These are phyloP conservation scores for Apamea crenata DNA, from an alignment of 2,888 invertebrate genomes.

Conservation along the genomic window DNA sequence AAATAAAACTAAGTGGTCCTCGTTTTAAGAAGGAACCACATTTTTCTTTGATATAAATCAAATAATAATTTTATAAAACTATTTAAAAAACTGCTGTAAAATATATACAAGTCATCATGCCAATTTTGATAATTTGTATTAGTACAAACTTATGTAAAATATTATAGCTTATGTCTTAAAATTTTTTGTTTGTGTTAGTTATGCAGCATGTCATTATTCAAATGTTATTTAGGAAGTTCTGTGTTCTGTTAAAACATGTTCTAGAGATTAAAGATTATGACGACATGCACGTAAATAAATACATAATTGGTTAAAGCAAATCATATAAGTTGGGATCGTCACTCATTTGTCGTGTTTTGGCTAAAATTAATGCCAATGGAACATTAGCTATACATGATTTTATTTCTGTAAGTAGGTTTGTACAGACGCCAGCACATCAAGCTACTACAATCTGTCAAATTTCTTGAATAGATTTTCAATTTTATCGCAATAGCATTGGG, in stretches of 20 bases:
- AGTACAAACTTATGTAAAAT: conserved; percentile 28
- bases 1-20: not conserved
- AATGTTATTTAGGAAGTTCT: conserved; percentile 20
- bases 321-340: conserved; percentile 3
- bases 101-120: conserved; percentile 51
- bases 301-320: conserved; percentile 20
- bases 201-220: conserved; percentile 38
- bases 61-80: conserved; percentile 12
- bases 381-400: not conserved
- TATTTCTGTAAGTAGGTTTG: no score
- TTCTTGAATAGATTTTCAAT: no score
- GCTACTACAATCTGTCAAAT: no score
- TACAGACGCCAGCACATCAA: no score
- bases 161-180: conserved; percentile 17
- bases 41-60: conserved; percentile 6
- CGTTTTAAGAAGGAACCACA: conserved; percentile 42
- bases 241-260: conserved; percentile 10
- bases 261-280: conserved; percentile 11
- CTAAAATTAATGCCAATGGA: conserved; percentile 2
- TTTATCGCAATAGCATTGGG: no score
- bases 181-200: conserved; percentile 23
- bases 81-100: conserved; percentile 17
- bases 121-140: conserved; percentile 34
- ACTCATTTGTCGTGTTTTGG: conserved; percentile 22
- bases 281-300: conserved; percentile 24